Evolutionary conservation across 2,888 invertebrate species (phyloP).

Genomic region (Drosophila atripex): DNA sequence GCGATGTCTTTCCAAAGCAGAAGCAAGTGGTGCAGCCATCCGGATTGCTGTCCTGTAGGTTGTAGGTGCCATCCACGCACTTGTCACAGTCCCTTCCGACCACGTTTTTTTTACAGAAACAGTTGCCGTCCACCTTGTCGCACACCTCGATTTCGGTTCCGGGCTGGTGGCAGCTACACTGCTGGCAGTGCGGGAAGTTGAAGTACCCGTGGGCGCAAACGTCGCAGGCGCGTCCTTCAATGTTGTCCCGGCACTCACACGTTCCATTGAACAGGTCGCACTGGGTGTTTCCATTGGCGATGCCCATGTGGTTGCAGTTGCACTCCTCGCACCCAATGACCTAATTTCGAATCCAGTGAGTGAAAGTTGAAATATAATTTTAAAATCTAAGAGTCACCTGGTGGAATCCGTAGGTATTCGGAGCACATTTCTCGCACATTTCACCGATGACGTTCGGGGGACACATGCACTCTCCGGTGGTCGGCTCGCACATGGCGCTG

Average conservation of each 20-base stretch:
- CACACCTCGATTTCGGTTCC: conserved; percentile 95
- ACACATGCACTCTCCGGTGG: conserved; percentile 93
- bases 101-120: conserved; percentile 91
- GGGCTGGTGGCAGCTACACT: conserved; percentile 91
- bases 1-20: conserved; percentile 96
- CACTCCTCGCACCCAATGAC: conserved; percentile 98
- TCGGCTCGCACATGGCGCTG: conserved; percentile 91
- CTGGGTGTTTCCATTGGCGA: conserved; percentile 89
- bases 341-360: conserved; percentile 85
- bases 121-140: conserved; percentile 88
- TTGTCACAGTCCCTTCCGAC: conserved; percentile 91
- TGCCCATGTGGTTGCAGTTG: conserved; percentile 94
- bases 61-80: conserved; percentile 95
- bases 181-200: conserved; percentile 94
- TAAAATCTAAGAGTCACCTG: conserved; percentile 83
- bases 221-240: conserved; percentile 95
- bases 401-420: conserved; percentile 96
- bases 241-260: conserved; percentile 93
- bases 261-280: conserved; percentile 95
- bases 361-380: too few relatives aligned
- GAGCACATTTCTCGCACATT: conserved; percentile 94
- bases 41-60: conserved; percentile 92
- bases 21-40: conserved; percentile 98
- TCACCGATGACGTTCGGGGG: conserved; percentile 95
- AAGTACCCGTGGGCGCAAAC: conserved; percentile 92